Evolutionary conservation across 1,140 invertebrate genomes (phyloP), one percentile per base, ranked within the genome.

Genomic region (Panagrolaimus sp.): DNA sequence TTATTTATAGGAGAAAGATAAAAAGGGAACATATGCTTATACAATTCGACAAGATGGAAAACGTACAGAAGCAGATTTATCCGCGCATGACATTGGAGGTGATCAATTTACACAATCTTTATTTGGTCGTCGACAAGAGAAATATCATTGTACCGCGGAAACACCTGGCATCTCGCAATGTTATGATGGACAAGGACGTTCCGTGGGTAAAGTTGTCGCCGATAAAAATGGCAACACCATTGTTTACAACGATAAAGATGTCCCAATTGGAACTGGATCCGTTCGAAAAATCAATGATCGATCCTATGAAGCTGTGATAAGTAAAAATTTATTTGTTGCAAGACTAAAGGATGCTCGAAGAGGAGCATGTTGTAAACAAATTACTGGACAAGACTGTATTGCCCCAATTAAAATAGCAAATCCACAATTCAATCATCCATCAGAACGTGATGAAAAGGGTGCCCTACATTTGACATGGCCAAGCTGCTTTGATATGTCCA

Each of bases 181-280:
- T 52, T 82, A 82, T 43, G 80, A 82, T 64, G 81, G 75, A 5
- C 75, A 82, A 67, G 80, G 80, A 24, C 65, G 72, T 24, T 80
- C 78, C 24, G 80, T 78, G 24, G 80, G 80, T 67, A 81, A 81
- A 62, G 80, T 82, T 3, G 80, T 83, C 7, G 80, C 80, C 15
- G 80, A 82, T 64, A 83, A 83, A 65, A 83, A 78, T 43, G 80
- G 80, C 63, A 83, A 82, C 58, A 83, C 80, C 0, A 73, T 82
- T 10, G 79, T 82, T 65, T 82, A 83, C 72, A 82, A 82, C 65
- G 80, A 83, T 46, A 81, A 80, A 62, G 73, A 82, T 67, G 79
- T 80, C 14, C 78, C 78, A 14, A 81, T 82, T 62, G 80, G 81
- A 17, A 80, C 81, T 46, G 80, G 80, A 43, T 70, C 75, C 5